Base-by-base conservation (phyloP, 2,113 vertebrate species). In the Burhinus bistriatus region DNA sequence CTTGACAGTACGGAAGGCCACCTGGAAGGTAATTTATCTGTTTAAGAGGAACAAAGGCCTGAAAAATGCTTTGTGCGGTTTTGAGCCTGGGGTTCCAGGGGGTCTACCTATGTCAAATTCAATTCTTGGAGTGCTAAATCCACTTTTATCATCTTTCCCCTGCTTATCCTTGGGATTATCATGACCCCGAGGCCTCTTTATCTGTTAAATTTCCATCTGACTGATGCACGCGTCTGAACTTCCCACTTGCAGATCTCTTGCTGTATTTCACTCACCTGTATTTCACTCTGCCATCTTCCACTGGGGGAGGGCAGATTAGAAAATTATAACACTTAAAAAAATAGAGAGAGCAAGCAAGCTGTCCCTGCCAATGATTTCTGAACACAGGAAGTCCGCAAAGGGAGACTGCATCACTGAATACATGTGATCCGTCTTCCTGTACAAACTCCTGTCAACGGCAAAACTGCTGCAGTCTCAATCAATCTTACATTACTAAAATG, bases 381-480 rank as follows among this genome's bases (percentile, higher is more conserved):
- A 73, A 26, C 51, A 10, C 4, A 9, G 83, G 42, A 61, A 52
- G 62, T 32, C 57, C 47, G 51, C 6, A 7, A 1, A 59, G 49
- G 69, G 66, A 82, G 29, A 3, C 51, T 57, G 94, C 75, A 62
- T 71, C 52, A 18, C 69, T 15, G 84, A 65, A 58, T 19, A 40
- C 8, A 1, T 76, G 32, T 0, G 3, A 77, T 92, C 79, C 23
- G 2, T 92, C 89, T 54, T 62, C 75, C 68, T 14, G 47, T 23
- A 82, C 32, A 57, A 93, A 89, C 47, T 68, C 36, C 84, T 58
- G 78, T 76, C 84, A 58, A 5, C 44, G 59, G 84, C 30, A 1
- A 26, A 90, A 73, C 79, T 85, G 73, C 90, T 90, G 88, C 87
- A 85, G 70, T 68, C 81, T 79, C 87, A 52, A 86, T 90, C 95